phyloP scores from a whole-genome alignment of 2,797 vertebrate genomes.

The Poeciliopsis presidionis region DNA sequence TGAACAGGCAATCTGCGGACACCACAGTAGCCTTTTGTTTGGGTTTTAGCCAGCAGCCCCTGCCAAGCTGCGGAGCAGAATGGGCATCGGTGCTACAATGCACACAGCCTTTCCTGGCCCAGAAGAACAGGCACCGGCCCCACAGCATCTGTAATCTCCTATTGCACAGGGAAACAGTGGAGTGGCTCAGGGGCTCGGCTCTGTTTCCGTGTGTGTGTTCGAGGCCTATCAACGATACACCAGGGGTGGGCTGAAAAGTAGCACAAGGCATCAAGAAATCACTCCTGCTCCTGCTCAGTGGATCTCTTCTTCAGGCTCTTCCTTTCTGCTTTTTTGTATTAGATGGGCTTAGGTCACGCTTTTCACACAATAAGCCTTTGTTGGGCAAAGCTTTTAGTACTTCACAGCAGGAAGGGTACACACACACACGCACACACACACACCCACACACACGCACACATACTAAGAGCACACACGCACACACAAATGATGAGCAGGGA shows the following conservation, averaged over 20 bases:
- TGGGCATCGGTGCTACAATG: slow-evolving; percentile 62
- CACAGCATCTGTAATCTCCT: slow-evolving; percentile 84
- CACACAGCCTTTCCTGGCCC: slow-evolving; percentile 45
- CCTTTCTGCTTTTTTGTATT: slow-evolving; percentile 37
- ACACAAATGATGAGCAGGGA: slow-evolving; percentile 17
- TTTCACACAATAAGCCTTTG: slow-evolving; percentile 50
- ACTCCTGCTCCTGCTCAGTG: slow-evolving; percentile 37
- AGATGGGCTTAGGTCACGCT: slow-evolving; percentile 40
- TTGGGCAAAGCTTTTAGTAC: slow-evolving; percentile 56
- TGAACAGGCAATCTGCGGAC: slow-evolving; percentile 74
- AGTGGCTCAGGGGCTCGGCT: slow-evolving; percentile 76
- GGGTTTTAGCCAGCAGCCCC: slow-evolving; percentile 67
- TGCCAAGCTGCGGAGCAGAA: slow-evolving; percentile 70
- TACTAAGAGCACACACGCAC: slow-evolving; percentile 3
- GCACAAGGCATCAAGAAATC: slow-evolving; percentile 47
- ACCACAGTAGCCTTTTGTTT: slow-evolving; percentile 76
- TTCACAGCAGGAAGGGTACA: slow-evolving; percentile 30
- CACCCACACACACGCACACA: slow-evolving; percentile 18
- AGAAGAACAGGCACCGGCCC: slow-evolving; percentile 72
- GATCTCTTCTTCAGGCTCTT: slow-evolving; percentile 50
- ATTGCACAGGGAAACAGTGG: slow-evolving; percentile 79
- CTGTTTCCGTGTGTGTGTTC: slow-evolving; percentile 49
- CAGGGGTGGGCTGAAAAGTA: slow-evolving; percentile 41
- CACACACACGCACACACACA: slow-evolving; percentile 1
- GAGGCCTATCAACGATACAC: slow-evolving; percentile 46